Evolutionary conservation across 2,113 vertebrate genomes (phyloP).

Genomic region (Gymnobelideus leadbeateri): DNA sequence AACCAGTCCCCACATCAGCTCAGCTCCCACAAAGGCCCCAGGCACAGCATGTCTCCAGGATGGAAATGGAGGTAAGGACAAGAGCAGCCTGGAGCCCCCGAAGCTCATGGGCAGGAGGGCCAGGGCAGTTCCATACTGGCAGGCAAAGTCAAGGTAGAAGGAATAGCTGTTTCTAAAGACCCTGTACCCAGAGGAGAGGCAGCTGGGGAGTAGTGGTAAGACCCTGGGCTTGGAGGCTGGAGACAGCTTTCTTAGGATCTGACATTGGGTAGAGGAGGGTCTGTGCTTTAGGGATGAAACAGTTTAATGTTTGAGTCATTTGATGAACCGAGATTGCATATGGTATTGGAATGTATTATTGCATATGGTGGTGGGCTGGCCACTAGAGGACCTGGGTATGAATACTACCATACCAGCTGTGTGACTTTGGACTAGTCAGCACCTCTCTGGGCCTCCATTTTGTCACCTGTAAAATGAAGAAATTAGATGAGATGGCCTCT

Average conservation of each 20-base stretch:
- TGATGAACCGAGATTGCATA: background rate
- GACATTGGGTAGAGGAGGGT: background rate
- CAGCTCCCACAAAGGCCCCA: background rate
- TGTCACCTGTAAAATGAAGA: background rate
- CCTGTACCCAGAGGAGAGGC: background rate
- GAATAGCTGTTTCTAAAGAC: background rate
- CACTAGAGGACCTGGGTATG: background rate
- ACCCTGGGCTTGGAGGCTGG: background rate
- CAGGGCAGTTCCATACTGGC: background rate
- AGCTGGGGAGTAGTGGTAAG: background rate
- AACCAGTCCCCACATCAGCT: background rate
- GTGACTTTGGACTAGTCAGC: no score
- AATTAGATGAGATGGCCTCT: no score
- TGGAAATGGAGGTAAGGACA: background rate
- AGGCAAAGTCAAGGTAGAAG: background rate
- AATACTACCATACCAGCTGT: background rate
- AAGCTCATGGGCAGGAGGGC: no score
- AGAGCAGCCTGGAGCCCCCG: background rate
- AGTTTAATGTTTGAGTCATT: background rate
- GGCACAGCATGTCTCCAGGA: background rate
- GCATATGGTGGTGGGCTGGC: background rate
- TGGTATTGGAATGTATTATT: background rate
- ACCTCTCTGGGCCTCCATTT: background rate
- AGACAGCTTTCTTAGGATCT: background rate
- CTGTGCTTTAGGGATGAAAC: background rate